Evolutionary conservation across 1,140 invertebrate species (phyloP), one percentile per base, ranked within the genome.

Genomic region (Geopemphigus sp.): DNA sequence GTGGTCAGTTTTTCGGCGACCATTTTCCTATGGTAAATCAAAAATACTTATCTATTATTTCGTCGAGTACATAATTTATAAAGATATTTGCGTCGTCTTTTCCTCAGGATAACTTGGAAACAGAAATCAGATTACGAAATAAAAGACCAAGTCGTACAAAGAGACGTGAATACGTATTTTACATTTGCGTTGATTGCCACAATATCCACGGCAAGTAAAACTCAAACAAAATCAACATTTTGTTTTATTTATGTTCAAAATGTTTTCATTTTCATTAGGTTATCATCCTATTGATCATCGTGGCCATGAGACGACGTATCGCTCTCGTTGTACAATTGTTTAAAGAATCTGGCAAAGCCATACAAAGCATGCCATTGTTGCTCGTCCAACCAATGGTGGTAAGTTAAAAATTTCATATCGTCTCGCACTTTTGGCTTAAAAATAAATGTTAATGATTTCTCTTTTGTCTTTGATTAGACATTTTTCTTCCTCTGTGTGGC

Each of bases 381-480:
- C 85, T 94, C 22, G 83, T 93, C n/a, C 91, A 93, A 85, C 93
- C 93, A 15, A 80, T 94, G 78, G 88, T 90, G 85, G 91, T 92
- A 87, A 87, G 87, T 84, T 64, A 19, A 5, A n/a, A 26, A 64
- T 80, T 45, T 19, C 32, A 39, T 54, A 53, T 8, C 32, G 11
- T 53, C 24, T 26, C 12, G 45, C 6, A 15, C 24, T 68, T 24
- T 19, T 68, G 5, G 2, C 24, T 22, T 15, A 24, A 32, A 68
- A 14, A 19, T 8, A 24, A 45, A 50, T 50, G 47, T 5, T n/a
- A 54, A 39, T 68, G 29, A 14, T 26, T 53, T 26, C 17, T 76
- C 64, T 63, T 50, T 81, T 81, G 0, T 45, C 32, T 39, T 39
- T 87, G n/a, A n/a, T 39, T 83, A 91, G 91, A 93, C 92, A 10